Evolutionary conservation across 2,888 invertebrate genomes (phyloP), one percentile per base, ranked within the genome.

Genomic region (Oscheius sp.): DNA sequence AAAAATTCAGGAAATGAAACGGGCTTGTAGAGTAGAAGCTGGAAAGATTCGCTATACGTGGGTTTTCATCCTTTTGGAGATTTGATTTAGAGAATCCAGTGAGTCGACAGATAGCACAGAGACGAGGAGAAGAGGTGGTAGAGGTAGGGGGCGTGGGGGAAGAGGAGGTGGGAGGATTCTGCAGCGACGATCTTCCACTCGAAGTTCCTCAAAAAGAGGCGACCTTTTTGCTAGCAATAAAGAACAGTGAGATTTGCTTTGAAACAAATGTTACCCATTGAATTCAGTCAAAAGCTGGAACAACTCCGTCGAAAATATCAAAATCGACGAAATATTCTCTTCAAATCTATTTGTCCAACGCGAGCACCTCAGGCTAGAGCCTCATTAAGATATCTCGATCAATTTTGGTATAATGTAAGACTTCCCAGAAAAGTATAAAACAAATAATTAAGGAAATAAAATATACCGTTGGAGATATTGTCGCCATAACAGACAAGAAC

Each of bases 321-420:
- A 1, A 52, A 52, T 25, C 25, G 65, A 4, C 10, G 65, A 12
- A 39, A 37, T 25, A 17, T 53, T 15, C 20, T 55, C 39, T 65
- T 65, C 65, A 65, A 65, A 27, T 27, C 53, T 2, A 34, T 39
- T n/a, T 65, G 65, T 34, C 65, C 65, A 2, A 27, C 65, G 8
- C 34, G 27, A 23, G n/a, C 53, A 15, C 55, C 55, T 1, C 17
- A 25, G 12, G 39, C 52, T n/a, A 10, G 65, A 17, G 42, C 55
- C 12, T 29, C 52, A 23, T 17, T 65, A 17, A 12, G 42, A n/a
- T 39, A 17, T 27, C n/a, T 39, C 42, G 65, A 65, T n/a, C 29
- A 52, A 10, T 42, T 39, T 3, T 52, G 65, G 53, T 27, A 53
- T 27, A 52, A 65, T 12, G 65, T 65, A 31, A 29, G 65, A 25